These are phyloP conservation scores for Bufo gargarizans DNA, from an alignment of 2,113 vertebrate species.

Conservation along the genomic window DNA sequence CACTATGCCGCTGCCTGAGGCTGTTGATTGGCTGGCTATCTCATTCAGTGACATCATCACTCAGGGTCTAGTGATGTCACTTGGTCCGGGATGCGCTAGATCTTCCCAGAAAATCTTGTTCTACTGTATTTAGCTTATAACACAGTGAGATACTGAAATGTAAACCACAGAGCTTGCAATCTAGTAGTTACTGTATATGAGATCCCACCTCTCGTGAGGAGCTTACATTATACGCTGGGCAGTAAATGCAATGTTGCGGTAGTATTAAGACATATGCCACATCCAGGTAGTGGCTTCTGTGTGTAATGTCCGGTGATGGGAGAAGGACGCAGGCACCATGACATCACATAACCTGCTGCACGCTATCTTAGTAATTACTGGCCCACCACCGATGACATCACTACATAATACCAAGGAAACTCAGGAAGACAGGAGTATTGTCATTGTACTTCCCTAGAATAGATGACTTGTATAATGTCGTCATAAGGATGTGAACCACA, in stretches of 20 bases:
- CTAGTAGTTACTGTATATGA: neutral
- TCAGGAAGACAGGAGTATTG: no score
- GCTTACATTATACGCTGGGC: neutral
- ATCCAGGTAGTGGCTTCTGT: neutral
- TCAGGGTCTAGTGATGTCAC: neutral
- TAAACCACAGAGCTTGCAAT: neutral
- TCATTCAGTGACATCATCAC: neutral
- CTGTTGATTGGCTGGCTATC: no score
- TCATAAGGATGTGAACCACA: no score
- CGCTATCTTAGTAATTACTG: no score
- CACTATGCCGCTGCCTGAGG: no score
- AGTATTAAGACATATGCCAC: neutral
- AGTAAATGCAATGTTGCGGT: neutral
- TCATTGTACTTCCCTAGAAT: no score
- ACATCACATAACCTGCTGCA: neutral
- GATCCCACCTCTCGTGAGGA: no score
- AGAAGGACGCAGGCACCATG: neutral
- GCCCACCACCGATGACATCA: no score
- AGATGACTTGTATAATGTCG: no score
- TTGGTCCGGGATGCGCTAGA: neutral
- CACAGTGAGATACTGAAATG: neutral
- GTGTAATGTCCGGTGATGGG: neutral
- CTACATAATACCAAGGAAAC: no score
- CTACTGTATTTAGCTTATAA: neutral
- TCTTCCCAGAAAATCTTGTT: neutral